These are phyloP conservation scores for Plectropomus leopardus DNA, from an alignment of 2,113 vertebrate genomes.

Conservation along the genomic window DNA sequence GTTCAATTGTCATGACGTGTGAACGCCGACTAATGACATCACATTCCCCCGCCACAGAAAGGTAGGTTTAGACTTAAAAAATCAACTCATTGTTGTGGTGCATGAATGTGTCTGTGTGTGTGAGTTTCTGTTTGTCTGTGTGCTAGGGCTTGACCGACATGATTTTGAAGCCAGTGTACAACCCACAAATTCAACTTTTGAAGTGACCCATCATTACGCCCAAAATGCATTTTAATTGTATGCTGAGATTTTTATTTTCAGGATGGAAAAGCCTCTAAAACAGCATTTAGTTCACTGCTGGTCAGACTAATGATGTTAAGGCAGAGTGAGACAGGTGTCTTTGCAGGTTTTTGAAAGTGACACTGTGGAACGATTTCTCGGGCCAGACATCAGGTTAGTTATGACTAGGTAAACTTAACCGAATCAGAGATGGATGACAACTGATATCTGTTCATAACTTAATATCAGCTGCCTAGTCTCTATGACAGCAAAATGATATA, in stretches of 20 bases:
- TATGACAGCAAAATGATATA: conserved; percentile 25
- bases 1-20: conserved; percentile 27
- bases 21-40: conserved; percentile 45
- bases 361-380: conserved; percentile 10
- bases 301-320: conserved; percentile 57
- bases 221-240: conserved; percentile 3
- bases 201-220: background rate
- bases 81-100: conserved; percentile 19
- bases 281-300: conserved; percentile 19
- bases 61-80: conserved; percentile 30
- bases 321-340: conserved; percentile 48
- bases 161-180: conserved; percentile 11
- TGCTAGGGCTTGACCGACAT: conserved; percentile 15
- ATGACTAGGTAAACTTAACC: conserved; percentile 1
- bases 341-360: background rate
- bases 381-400: conserved; percentile 9
- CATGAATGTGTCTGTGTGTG: conserved; percentile 10
- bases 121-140: conserved; percentile 17
- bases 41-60: conserved; percentile 25
- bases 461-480: conserved; percentile 16
- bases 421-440: background rate
- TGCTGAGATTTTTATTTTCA: background rate
- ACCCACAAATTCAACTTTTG: conserved; percentile 2
- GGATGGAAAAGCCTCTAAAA: conserved; percentile 16
- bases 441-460: conserved; percentile 7